phyloP scores from a whole-genome alignment of 2,113 vertebrate species.

The Ivindomyrus marchei region DNA sequence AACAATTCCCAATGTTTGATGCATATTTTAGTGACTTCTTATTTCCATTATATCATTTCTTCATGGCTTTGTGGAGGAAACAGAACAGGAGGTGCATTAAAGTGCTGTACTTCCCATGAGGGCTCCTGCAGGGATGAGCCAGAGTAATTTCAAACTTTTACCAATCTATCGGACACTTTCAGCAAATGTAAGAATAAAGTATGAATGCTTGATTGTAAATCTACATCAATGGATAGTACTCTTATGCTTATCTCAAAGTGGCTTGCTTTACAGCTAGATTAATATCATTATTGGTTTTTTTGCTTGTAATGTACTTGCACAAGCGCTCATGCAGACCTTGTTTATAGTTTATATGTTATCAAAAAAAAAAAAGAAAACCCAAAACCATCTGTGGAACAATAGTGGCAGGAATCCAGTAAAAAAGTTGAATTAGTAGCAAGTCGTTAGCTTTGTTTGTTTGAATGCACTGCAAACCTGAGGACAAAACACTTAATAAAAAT shows the following conservation, averaged over 20 bases:
- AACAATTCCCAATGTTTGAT: neutral
- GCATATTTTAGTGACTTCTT: neutral
- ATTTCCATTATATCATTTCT: neutral
- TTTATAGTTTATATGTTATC: neutral
- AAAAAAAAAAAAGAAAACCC: neutral
- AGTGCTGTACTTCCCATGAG: neutral
- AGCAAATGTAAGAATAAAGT: neutral
- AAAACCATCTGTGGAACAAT: neutral
- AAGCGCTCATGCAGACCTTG: neutral
- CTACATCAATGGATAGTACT: neutral
- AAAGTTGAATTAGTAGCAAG: neutral
- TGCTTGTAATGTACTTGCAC: neutral
- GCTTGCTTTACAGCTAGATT: neutral
- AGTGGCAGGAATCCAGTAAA: neutral
- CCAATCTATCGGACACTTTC: neutral
- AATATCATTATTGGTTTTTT: neutral
- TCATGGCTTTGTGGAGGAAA: neutral
- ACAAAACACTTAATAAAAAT: conserved; percentile 9
- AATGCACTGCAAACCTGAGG: neutral
- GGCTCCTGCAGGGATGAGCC: neutral
- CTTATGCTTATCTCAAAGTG: neutral
- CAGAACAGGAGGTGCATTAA: neutral
- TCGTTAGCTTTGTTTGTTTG: neutral
- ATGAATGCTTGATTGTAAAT: neutral
- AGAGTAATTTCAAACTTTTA: neutral